Percentiles rank a stretch among this genome's conserved stretches.
phyloP scores from a whole-genome alignment of 2,113 vertebrate genomes.

The Ellobius talpinus region DNA sequence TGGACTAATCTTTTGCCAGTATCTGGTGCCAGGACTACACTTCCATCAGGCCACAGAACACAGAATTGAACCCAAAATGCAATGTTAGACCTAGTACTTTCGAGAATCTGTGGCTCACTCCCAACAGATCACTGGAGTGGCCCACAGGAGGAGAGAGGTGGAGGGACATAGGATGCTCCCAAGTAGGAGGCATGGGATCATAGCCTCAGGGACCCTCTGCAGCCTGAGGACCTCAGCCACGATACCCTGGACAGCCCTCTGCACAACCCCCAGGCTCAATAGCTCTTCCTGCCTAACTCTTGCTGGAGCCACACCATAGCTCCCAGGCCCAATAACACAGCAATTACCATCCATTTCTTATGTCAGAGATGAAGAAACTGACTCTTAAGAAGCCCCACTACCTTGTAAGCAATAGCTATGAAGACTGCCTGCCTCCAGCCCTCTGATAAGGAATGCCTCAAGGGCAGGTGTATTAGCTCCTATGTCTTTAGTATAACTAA shows the following conservation, averaged over 20 bases:
- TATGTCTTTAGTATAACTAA: background rate
- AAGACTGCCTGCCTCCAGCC: background rate
- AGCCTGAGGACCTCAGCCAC: accelerated
- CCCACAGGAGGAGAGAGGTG: background rate
- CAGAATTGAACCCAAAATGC: background rate
- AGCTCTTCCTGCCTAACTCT: background rate
- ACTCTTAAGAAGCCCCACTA: too few species aligned
- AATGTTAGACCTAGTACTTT: background rate
- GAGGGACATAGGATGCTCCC: too few species aligned
- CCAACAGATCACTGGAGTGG: background rate
- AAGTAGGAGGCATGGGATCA: accelerated
- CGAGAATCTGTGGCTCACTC: background rate
- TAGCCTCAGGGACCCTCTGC: background rate
- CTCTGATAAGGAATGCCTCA: background rate
- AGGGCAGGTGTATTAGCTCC: background rate
- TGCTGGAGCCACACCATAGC: background rate
- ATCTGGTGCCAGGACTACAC: background rate
- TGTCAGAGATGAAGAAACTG: background rate
- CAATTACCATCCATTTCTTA: background rate
- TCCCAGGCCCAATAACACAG: background rate
- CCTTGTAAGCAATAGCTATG: background rate
- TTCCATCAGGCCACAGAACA: background rate
- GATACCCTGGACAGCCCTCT: background rate
- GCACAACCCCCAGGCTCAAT: too few species aligned
- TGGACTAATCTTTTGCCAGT: constrained; percentile 1